Percentiles rank a stretch among this genome's conserved stretches.
Evolutionary conservation across 2,888 invertebrate species (phyloP).

Genomic region (Adelphocoris suturalis): DNA sequence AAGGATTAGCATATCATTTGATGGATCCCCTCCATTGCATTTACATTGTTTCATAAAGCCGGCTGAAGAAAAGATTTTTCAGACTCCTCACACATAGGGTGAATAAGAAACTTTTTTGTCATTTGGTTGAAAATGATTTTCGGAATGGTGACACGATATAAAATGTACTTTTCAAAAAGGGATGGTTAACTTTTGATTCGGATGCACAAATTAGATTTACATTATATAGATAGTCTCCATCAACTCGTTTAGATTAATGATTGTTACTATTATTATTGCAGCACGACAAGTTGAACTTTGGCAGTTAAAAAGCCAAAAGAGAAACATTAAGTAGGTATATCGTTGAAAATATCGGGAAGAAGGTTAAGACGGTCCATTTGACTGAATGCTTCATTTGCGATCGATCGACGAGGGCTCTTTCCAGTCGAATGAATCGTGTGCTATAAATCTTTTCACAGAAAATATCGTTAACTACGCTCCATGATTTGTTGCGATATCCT

Average conservation of each 20-base stretch:
- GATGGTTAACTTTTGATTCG: too few species aligned
- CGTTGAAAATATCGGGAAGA: too few species aligned
- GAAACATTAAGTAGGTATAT: too few species aligned
- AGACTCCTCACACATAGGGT: not conserved
- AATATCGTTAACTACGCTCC: slow-evolving; percentile 32
- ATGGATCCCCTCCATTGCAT: slow-evolving; percentile 12
- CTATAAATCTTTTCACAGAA: slow-evolving; percentile 36
- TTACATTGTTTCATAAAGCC: slow-evolving; percentile 44
- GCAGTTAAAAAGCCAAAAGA: too few species aligned
- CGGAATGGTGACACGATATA: not conserved
- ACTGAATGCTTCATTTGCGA: slow-evolving; percentile 7
- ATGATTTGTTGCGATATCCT: slow-evolving; percentile 37
- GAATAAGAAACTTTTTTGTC: not conserved
- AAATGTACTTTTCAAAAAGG: too few species aligned
- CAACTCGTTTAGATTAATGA: too few species aligned
- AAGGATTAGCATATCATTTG: slow-evolving; percentile 57
- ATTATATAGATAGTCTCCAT: too few species aligned
- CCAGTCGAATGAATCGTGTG: not conserved
- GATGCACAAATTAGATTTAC: too few species aligned
- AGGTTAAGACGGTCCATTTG: not conserved
- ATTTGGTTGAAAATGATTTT: not conserved
- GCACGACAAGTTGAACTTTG: too few species aligned
- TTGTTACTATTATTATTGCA: too few species aligned
- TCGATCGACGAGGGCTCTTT: slow-evolving; percentile 1
- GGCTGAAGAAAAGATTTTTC: not conserved